Evolutionary conservation across 2,888 invertebrate genomes (phyloP), one percentile per base, ranked within the genome.

Genomic region (Minunthozetes semirufus): DNA sequence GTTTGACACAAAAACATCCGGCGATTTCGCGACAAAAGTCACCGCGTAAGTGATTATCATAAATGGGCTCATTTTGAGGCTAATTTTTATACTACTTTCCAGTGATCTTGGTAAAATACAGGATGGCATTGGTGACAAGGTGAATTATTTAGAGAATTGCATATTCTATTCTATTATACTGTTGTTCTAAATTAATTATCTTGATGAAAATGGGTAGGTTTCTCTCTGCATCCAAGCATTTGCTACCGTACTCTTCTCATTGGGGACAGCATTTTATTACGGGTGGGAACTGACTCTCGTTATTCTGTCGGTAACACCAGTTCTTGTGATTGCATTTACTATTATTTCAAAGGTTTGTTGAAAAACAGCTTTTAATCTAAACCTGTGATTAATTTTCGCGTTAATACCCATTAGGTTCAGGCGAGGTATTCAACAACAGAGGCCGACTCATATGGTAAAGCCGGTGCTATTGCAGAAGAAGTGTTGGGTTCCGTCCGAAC

Each of bases 381-480:
- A 33, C 33, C 8, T 33, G 33, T 33, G 3, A 33, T 33, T 33
- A 33, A 33, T 33, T 33, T 33, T 33, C 33, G 3, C 4, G 33
- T 33, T 33, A 33, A 33, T 33, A 5, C 33, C 29, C 19, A 2
- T 46, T 29, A 83, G 80, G 82, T 80, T 15, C 81, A 81, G 72
- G 77, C 77, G 1, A 68, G 53, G 22, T 76, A 77, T 6, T 75
- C 79, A 0, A 70, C 75, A 13, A 72, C 76, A n/a, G 77, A 77
- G 46, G 46, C 75, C 22, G 63, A 75, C 53, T 84, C 85, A 0
- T 92, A 93, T 79, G 91, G 90, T 0, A 87, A 87, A 75, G 91
- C 92, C 1, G 90, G 90, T 1, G 83, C 88, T 0, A 87, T 92
- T 19, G 91, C 92, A 0, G 90, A 91, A 81, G 91, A 92, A 82